Conservation (phyloP, 2,113 vertebrate species). For the Mola mola region DNA sequence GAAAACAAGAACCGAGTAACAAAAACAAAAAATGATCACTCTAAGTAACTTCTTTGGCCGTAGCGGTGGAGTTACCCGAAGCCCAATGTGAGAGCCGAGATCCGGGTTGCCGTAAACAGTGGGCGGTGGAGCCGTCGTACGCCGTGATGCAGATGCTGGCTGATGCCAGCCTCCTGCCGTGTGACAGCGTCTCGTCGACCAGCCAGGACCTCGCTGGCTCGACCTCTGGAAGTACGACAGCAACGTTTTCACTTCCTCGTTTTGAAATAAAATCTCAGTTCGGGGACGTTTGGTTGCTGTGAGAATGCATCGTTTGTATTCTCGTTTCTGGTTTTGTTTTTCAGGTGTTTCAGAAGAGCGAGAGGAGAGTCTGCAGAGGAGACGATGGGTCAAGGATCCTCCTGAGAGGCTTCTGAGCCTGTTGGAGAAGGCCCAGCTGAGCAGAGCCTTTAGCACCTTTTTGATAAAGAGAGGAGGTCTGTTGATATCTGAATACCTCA, state of each 20-base stretch:
- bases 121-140: conserved; percentile 76
- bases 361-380: conserved; percentile 72
- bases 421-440: conserved; percentile 85
- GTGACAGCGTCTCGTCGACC: conserved; percentile 71
- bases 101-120: conserved; percentile 73
- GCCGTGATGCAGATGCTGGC: conserved; percentile 78
- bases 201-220: conserved; percentile 26
- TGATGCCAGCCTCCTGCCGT: conserved; percentile 81
- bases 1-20: background rate
- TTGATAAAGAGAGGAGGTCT: conserved; percentile 86
- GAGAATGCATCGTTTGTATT: background rate
- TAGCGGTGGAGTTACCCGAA: conserved; percentile 24
- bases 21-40: background rate
- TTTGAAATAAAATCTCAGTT: background rate
- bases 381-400: conserved; percentile 84
- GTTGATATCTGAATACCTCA: conserved; percentile 5
- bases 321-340: background rate
- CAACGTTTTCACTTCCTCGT: background rate
- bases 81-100: conserved; percentile 16
- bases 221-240: background rate
- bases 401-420: conserved; percentile 85
- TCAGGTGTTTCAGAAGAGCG: conserved; percentile 69
- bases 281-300: too few species aligned
- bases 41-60: background rate
- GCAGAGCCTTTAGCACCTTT: conserved; percentile 88